A percentile compares a stretch with the other conserved stretches of the same genome.
phyloP scores from a whole-genome alignment of 2,888 invertebrate species.

The Philhelius pedissequus region DNA sequence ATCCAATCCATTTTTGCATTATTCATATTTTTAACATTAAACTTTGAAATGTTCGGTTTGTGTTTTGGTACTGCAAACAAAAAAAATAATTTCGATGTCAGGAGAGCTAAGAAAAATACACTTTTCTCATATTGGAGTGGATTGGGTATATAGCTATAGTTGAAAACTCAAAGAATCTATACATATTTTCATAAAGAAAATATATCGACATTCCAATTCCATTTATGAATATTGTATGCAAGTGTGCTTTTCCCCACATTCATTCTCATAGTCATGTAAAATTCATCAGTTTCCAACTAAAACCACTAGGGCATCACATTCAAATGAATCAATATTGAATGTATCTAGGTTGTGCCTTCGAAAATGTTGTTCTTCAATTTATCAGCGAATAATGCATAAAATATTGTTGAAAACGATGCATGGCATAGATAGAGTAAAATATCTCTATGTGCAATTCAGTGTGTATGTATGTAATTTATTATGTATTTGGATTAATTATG shows the following conservation, averaged over 20 bases:
- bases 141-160: too few species aligned
- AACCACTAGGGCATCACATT: not conserved
- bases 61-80: too few species aligned
- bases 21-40: too few species aligned
- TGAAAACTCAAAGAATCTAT: not conserved
- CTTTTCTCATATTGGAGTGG: too few species aligned
- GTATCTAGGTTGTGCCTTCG: not conserved
- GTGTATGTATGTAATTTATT: not conserved
- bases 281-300: not conserved
- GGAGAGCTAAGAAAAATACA: too few species aligned
- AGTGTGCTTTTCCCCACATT: not conserved
- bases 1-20: too few species aligned
- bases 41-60: too few species aligned
- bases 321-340: not conserved
- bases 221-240: slow-evolving; percentile 3
- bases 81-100: too few species aligned
- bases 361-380: not conserved
- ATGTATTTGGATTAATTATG: not conserved
- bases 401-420: not conserved
- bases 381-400: not conserved
- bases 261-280: not conserved
- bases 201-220: not conserved
- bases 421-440: not conserved
- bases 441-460: not conserved
- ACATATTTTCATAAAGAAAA: not conserved